Conservation (phyloP, 2,888 invertebrate genomes). For the Andrena hattorfiana region DNA sequence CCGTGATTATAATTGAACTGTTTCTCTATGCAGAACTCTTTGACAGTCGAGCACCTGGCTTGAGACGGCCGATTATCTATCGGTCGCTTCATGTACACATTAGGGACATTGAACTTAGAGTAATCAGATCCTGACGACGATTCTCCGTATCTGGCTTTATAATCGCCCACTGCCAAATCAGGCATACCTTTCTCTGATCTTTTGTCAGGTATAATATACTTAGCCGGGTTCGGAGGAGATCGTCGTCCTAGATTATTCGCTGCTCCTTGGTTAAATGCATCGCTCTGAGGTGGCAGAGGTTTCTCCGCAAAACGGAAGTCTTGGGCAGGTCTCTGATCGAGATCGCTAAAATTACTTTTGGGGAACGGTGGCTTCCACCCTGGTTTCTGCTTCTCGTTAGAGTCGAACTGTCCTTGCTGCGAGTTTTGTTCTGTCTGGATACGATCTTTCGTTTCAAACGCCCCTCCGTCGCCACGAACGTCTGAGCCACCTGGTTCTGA, state of each 20-base stretch:
- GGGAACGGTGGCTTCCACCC: constrained; percentile 42
- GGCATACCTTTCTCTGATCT: constrained; percentile 37
- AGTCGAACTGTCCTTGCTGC: constrained; percentile 29
- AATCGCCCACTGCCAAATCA: constrained; percentile 43
- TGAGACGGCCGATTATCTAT: constrained; percentile 46
- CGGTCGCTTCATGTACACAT: constrained; percentile 45
- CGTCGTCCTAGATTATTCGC: constrained; percentile 25
- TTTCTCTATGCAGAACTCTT: constrained; percentile 80
- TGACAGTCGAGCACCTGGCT: constrained; percentile 32
- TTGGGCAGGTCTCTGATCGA: constrained; percentile 41
- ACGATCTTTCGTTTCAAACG: constrained; percentile 21
- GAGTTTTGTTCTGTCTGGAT: constrained; percentile 6
- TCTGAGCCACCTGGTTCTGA: constrained; percentile 10
- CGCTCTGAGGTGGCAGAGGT: constrained; percentile 23
- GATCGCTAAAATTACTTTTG: constrained; percentile 46
- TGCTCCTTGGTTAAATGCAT: constrained; percentile 26
- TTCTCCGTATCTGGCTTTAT: constrained; percentile 41
- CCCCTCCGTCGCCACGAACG: constrained; percentile 15
- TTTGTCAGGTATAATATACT: constrained; percentile 38
- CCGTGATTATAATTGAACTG: constrained; percentile 84
- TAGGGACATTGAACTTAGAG: constrained; percentile 29
- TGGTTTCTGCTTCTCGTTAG: constrained; percentile 27
- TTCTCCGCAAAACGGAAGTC: constrained; percentile 31
- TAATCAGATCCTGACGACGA: constrained; percentile 31
- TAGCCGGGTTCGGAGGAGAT: constrained; percentile 18